phyloP scores from a whole-genome alignment of 2,797 vertebrate species.

The Cirrhinus mrigala region DNA sequence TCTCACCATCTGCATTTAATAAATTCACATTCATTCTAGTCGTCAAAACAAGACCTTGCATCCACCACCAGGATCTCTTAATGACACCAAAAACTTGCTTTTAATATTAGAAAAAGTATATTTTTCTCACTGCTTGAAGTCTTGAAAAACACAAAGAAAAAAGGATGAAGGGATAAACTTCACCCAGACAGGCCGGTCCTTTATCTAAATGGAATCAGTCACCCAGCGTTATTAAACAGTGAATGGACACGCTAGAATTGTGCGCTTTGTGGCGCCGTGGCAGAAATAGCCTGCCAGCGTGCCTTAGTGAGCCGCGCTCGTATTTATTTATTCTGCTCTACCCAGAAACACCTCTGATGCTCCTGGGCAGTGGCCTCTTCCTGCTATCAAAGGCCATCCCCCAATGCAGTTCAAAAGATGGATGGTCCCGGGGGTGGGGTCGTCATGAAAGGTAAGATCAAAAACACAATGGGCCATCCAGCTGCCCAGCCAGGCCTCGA shows the following conservation, averaged over 20 bases:
- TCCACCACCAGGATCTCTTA: background rate
- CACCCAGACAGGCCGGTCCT: constrained; percentile 22
- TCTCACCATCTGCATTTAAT: constrained; percentile 17
- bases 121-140: background rate
- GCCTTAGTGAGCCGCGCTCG: background rate
- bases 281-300: constrained; percentile 30
- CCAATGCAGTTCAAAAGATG: constrained; percentile 67
- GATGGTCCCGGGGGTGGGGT: constrained; percentile 69
- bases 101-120: constrained; percentile 6
- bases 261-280: constrained; percentile 11
- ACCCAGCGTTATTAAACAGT: constrained; percentile 51
- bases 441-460: constrained; percentile 74
- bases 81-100: constrained; percentile 7
- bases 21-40: constrained; percentile 15
- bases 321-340: constrained; percentile 54
- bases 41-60: background rate
- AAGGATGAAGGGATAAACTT: constrained; percentile 19
- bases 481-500: constrained; percentile 51
- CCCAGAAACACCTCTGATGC: constrained; percentile 47
- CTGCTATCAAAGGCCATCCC: constrained; percentile 67
- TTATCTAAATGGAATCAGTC: constrained; percentile 64
- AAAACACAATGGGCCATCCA: constrained; percentile 67
- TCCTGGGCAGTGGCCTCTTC: constrained; percentile 46
- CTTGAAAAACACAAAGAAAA: constrained; percentile 20
- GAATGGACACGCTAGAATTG: constrained; percentile 17